A percentile compares a stretch with the other conserved stretches of the same genome.
phyloP scores from a whole-genome alignment of 1,140 invertebrate genomes.

The Lepidurus arcticus region DNA sequence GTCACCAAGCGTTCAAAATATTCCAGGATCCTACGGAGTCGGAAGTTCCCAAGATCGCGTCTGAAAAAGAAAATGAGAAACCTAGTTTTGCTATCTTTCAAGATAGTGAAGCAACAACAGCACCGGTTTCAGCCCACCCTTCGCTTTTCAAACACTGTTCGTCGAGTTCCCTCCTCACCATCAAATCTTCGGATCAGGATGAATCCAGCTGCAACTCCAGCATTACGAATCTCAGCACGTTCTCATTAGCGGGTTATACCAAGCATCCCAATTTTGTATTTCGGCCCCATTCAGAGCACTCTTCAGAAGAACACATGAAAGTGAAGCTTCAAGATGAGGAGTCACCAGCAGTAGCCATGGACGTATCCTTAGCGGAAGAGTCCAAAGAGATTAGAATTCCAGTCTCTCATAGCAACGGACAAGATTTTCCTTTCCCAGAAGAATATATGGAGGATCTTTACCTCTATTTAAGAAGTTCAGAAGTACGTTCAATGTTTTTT shows the following conservation, averaged over 20 bases:
- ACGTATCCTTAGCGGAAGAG: background rate
- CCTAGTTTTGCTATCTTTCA: background rate
- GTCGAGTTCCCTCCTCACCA: background rate
- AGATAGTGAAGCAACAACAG: background rate
- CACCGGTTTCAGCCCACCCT: background rate
- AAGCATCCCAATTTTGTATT: background rate
- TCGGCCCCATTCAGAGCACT: background rate
- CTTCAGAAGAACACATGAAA: background rate
- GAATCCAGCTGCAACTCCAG: background rate
- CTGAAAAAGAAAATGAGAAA: background rate
- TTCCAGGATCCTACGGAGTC: background rate
- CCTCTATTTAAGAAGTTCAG: background rate
- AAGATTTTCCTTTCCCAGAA: slow-evolving; percentile 3
- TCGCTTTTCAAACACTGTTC: background rate
- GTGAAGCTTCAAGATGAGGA: background rate
- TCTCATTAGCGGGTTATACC: background rate
- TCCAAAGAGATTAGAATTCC: background rate
- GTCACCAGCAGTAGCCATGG: background rate
- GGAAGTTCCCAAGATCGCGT: background rate
- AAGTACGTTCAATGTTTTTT: background rate
- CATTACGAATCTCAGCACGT: background rate
- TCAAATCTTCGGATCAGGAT: slow-evolving; percentile 3
- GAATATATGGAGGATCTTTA: slow-evolving; percentile 8
- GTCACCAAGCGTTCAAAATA: background rate
- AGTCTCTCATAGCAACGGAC: background rate